Conservation (phyloP, 2,888 invertebrate genomes). For the Cerceris rybyensis region DNA sequence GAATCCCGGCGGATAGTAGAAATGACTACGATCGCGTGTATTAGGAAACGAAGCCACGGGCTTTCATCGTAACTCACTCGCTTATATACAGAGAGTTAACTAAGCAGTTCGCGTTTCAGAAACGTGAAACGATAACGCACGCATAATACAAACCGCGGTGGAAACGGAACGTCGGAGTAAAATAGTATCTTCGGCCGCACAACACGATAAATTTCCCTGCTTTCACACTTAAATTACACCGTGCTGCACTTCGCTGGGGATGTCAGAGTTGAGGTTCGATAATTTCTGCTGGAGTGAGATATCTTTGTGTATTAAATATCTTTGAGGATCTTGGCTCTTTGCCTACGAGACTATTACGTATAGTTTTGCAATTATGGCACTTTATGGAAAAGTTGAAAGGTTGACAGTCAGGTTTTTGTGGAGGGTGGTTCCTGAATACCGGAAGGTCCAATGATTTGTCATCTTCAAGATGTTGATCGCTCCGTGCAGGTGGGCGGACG, state of each 20-base stretch:
- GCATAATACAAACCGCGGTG: conserved; percentile 48
- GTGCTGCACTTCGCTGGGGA: conserved; percentile 24
- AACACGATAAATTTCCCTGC: conserved; percentile 51
- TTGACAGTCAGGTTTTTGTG: too few relatives aligned
- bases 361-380: background rate
- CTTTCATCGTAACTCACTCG: conserved; percentile 54
- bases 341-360: background rate
- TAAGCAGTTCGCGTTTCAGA: conserved; percentile 62
- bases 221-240: conserved; percentile 49
- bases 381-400: too few relatives aligned
- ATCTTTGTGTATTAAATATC: conserved; percentile 27
- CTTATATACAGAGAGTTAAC: conserved; percentile 49
- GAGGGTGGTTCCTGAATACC: too few relatives aligned
- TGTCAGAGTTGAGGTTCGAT: conserved; percentile 41
- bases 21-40: conserved; percentile 58
- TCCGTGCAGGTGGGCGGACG: too few relatives aligned
- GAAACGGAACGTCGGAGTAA: conserved; percentile 42
- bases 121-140: conserved; percentile 61
- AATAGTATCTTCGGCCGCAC: conserved; percentile 50
- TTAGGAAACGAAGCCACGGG: conserved; percentile 63
- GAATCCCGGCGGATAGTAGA: conserved; percentile 51
- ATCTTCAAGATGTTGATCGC: too few relatives aligned
- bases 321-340: background rate
- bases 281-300: conserved; percentile 23
- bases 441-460: too few relatives aligned